A percentile compares a stretch with the other conserved stretches of the same genome.
Evolutionary conservation across 1,140 invertebrate species (phyloP).

Genomic region (Brachionus asplanchnoidis): DNA sequence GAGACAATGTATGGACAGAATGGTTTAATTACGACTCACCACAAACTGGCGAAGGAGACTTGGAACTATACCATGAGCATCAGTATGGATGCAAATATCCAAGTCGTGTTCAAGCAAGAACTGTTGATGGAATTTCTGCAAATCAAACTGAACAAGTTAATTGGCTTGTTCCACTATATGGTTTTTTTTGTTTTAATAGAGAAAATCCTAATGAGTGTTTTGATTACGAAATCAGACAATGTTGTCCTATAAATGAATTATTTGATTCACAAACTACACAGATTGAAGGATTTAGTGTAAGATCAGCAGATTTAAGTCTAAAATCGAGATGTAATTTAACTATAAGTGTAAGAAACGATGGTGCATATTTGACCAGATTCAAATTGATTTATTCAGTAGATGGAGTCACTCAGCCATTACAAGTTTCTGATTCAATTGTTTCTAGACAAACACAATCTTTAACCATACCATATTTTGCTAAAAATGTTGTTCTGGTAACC

Average conservation of each 20-base stretch:
- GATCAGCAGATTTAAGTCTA: neutral
- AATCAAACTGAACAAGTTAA: conserved; percentile 1
- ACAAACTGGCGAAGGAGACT: conserved; percentile 9
- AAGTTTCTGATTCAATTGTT: neutral
- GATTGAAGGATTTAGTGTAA: neutral
- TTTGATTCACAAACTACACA: neutral
- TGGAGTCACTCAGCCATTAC: conserved; percentile 20
- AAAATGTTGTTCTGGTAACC: neutral
- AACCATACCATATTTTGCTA: conserved; percentile 12
- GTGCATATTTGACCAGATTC: conserved; percentile 4
- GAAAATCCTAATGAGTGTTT: neutral
- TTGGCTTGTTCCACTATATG: neutral
- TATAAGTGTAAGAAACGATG: conserved; percentile 6
- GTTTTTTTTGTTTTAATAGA: conserved; percentile 2
- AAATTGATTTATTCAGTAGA: conserved; percentile 9
- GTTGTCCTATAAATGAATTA: conserved; percentile 2
- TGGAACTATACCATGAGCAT: neutral
- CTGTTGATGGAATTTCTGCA: neutral
- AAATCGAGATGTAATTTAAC: conserved; percentile 29
- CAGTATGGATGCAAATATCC: neutral
- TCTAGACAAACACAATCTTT: neutral
- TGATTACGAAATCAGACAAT: conserved; percentile 29
- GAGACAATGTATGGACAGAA: neutral
- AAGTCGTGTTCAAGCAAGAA: neutral
- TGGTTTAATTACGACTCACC: conserved; percentile 10